Conservation (phyloP, 2,888 invertebrate species). For the Esperia sulphurella region DNA sequence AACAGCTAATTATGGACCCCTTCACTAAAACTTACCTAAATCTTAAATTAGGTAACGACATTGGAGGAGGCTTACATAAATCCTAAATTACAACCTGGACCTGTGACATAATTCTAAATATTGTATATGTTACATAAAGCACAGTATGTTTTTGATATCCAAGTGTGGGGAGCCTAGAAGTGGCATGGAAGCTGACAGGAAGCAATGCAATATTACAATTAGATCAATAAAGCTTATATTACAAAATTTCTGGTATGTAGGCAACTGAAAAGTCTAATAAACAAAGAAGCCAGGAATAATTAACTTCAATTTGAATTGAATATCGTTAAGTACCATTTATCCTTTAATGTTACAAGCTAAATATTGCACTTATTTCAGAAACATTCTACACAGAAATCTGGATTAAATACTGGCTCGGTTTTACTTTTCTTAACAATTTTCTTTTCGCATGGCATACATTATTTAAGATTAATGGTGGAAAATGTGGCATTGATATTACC, state of each 20-base stretch:
- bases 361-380: conserved; percentile 69
- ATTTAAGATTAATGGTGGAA: conserved; percentile 12
- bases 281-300: background rate
- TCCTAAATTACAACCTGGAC: conserved; percentile 74
- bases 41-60: conserved; percentile 70
- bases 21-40: conserved; percentile 55
- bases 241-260: conserved; percentile 6
- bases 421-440: conserved; percentile 54
- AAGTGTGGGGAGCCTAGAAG: conserved; percentile 49
- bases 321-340: background rate
- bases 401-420: conserved; percentile 77
- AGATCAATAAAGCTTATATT: conserved; percentile 25
- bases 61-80: conserved; percentile 61
- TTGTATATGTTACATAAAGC: conserved; percentile 55
- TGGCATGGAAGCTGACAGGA: conserved; percentile 62
- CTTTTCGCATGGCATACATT: conserved; percentile 20
- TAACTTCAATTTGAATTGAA: background rate
- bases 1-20: conserved; percentile 59
- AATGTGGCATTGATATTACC: conserved; percentile 14
- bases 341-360: conserved; percentile 55
- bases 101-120: conserved; percentile 62
- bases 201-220: conserved; percentile 50
- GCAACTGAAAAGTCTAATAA: background rate
- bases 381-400: conserved; percentile 67
- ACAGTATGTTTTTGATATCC: conserved; percentile 45